Conservation (phyloP, 2,797 vertebrate genomes). For the Rhynchotus rufescens region DNA sequence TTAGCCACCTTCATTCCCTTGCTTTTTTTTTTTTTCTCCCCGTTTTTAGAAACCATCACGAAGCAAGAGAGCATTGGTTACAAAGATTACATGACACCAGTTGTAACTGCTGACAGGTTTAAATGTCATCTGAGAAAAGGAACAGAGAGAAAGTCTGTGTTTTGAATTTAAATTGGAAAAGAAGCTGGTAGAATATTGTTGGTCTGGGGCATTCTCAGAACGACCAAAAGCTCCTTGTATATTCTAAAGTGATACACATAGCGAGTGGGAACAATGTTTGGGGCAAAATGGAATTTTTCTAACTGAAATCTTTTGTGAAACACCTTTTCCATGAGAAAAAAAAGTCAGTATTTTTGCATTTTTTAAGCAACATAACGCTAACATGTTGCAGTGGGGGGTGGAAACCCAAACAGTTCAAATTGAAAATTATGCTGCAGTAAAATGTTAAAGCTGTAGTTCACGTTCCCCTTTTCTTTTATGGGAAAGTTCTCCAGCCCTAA, state of each 20-base stretch:
- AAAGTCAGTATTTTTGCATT: background rate
- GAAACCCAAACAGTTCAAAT: background rate
- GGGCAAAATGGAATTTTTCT: background rate
- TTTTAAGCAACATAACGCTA: background rate
- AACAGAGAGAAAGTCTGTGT: background rate
- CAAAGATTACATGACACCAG: background rate
- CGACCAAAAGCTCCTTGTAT: background rate
- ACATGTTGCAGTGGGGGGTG: background rate
- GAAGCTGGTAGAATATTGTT: background rate
- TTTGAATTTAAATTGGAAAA: constrained; percentile 24
- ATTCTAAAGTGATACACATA: background rate
- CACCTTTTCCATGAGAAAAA: background rate
- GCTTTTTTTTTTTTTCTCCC: background rate
- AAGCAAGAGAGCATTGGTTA: background rate
- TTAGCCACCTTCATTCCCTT: background rate
- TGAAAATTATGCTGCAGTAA: background rate
- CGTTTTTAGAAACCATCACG: background rate
- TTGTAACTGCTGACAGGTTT: constrained; percentile 18
- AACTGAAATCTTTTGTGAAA: background rate
- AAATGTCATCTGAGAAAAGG: constrained; percentile 42
- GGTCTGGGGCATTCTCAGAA: background rate
- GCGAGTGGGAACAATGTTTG: background rate
- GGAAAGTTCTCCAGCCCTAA: background rate
- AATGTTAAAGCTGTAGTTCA: background rate
- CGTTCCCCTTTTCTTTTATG: background rate